Conservation (phyloP, 2,113 vertebrate genomes). For the Oreochromis spilurus region DNA sequence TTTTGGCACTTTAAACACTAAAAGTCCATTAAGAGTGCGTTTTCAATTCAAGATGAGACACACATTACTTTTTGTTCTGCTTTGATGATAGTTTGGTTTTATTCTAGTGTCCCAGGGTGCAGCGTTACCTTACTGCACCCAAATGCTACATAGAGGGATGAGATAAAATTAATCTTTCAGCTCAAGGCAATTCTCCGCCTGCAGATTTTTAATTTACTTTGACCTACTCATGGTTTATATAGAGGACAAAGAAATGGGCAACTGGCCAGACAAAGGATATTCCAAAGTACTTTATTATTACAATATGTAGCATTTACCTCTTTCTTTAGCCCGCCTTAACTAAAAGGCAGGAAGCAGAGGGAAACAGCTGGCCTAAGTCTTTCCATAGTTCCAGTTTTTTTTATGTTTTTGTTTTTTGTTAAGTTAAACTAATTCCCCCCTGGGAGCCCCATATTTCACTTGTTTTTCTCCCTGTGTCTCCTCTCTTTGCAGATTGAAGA, state of each 20-base stretch:
- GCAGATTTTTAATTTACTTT: neutral
- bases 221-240: neutral
- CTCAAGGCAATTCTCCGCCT: neutral
- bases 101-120: neutral
- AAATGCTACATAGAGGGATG: neutral
- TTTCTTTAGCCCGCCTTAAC: neutral
- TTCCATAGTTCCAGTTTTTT: neutral
- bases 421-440: neutral
- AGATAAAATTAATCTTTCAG: neutral
- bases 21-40: neutral
- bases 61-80: neutral
- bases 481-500: conserved; percentile 64
- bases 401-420: neutral
- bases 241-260: neutral
- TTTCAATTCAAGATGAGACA: neutral
- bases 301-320: neutral
- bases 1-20: neutral
- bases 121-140: neutral
- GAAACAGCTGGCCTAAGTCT: neutral
- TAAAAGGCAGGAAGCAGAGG: neutral
- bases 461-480: neutral
- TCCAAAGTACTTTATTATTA: neutral
- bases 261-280: neutral
- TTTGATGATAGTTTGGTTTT: neutral
- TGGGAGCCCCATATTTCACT: neutral